Evolutionary conservation across 2,113 vertebrate species (phyloP).

Genomic region (Zonotrichia leucophrys): DNA sequence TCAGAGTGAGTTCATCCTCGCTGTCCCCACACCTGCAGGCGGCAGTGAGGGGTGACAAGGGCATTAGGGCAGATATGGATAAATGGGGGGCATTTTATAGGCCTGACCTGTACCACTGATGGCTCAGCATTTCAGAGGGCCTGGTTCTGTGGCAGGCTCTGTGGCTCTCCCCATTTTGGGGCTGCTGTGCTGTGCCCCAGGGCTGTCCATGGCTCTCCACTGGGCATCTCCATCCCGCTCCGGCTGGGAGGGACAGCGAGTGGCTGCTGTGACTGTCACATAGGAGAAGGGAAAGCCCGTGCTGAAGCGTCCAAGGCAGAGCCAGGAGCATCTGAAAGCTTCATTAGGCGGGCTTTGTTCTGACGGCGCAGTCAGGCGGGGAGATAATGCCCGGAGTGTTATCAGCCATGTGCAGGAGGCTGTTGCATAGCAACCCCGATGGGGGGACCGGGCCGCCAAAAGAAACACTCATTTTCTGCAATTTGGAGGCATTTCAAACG

Average conservation of each 20-base stretch:
- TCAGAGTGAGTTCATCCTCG: background rate
- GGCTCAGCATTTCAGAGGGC: background rate
- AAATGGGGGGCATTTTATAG: background rate
- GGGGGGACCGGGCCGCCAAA: slow-evolving; percentile 53
- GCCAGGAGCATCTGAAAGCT: slow-evolving; percentile 46
- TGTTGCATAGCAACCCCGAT: slow-evolving; percentile 82
- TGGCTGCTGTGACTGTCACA: background rate
- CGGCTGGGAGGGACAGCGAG: slow-evolving; percentile 7
- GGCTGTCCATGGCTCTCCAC: background rate
- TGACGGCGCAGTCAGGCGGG: slow-evolving; percentile 71
- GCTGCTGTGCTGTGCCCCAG: background rate
- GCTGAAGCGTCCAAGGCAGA: slow-evolving; percentile 26
- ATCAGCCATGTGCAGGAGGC: slow-evolving; percentile 80
- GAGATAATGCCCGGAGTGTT: slow-evolving; percentile 75
- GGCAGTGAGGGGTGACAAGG: background rate
- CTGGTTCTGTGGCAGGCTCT: rapidly evolving
- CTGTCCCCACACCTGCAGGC: background rate
- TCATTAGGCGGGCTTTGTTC: slow-evolving; percentile 73
- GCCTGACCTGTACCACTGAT: background rate
- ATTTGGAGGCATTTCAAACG: slow-evolving; percentile 55
- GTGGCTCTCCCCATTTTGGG: background rate
- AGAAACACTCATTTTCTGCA: slow-evolving; percentile 66
- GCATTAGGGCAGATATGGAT: rapidly evolving
- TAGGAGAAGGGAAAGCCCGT: slow-evolving; percentile 1
- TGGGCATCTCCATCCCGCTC: background rate